Evolutionary conservation across 2,888 invertebrate species (phyloP).

Genomic region (Pycnomerus fuliginosus): DNA sequence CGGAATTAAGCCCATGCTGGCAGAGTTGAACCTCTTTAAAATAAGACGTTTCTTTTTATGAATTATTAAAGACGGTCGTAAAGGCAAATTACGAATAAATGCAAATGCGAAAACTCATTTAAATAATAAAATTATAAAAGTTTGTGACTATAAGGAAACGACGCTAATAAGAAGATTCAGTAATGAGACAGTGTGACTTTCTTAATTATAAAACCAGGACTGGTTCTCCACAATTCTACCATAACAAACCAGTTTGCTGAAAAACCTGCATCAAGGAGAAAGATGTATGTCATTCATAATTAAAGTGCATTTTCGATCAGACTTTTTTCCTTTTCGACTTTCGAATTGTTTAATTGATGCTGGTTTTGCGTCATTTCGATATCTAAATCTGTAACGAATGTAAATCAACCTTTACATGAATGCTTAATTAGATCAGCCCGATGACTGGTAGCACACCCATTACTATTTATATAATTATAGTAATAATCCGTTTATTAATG

Average conservation of each 20-base stretch:
- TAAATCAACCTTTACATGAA: conserved; percentile 5
- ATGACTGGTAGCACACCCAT: conserved; percentile 8
- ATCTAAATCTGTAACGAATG: conserved; percentile 9
- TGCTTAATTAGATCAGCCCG: conserved; percentile 11
- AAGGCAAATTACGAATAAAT: conserved; percentile 2
- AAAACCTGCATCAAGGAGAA: conserved; percentile 22
- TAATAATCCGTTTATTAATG: no score
- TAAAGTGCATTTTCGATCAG: conserved; percentile 5
- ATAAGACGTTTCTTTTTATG: conserved; percentile 12
- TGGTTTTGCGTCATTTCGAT: no score
- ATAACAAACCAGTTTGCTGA: conserved; percentile 29
- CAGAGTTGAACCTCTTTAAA: not conserved
- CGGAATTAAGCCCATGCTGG: conserved; percentile 1
- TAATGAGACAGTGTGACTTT: conserved; percentile 36
- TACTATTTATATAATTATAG: no score
- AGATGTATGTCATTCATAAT: conserved; percentile 23
- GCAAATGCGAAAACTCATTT: conserved; percentile 10
- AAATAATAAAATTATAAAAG: conserved; percentile 8
- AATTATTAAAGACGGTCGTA: conserved; percentile 4
- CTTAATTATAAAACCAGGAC: conserved; percentile 34
- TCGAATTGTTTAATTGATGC: conserved; percentile 8
- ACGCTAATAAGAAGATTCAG: conserved; percentile 33
- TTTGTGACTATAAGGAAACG: conserved; percentile 18
- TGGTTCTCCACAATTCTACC: conserved; percentile 25
- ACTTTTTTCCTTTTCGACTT: conserved; percentile 5